Base-by-base conservation (phyloP, 2,888 invertebrate genomes). In the Parnassius apollo region DNA sequence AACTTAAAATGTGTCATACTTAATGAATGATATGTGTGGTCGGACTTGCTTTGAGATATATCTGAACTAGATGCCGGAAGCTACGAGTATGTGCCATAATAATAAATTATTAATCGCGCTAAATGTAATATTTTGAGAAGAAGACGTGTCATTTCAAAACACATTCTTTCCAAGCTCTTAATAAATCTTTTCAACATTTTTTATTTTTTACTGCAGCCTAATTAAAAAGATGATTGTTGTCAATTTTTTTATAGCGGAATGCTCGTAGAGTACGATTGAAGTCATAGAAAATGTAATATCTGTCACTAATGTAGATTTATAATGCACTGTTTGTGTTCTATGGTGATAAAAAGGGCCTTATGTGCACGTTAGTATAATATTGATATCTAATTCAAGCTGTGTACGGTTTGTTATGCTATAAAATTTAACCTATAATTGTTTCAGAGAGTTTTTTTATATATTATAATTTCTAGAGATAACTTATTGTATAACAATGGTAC, bases 161-260 rank as follows among this genome's bases (percentile, higher is more conserved):
- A 1, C 1, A 50, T 22, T 13, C 3, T 50, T 50, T 50, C 10
- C 10, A 25, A 25, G 55, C 55, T 25, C 25, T 0, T 13, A 2
- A 7, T 56, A 56, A 46, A 46, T 13, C 25, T 56, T 56, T 56
- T 45, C 46, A 56, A 56, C 56, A 35, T 3, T 44, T 44, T 11
- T 44, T 11, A 2, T 44, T 44, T 44, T 11, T 44, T 11, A 2
- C 10, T 11, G 10, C 44, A 44, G 35, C 18, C 18, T 35, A 35
- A 7, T 35, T 35, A 7, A 1, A 35, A 35, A 7, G 4, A 35
- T 35, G 35, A 35, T 35, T 35, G 35, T 35, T 7, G 35, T 35
- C 7, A 35, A 35, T 4, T 35, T 35, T 25, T 1, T 35, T 4
- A 35, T 4, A 35, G 35, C 7, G 35, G 35, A 35, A 35, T 35